These are phyloP conservation scores for Lottia scabra DNA, from an alignment of 2,888 invertebrate genomes.

Conservation along the genomic window DNA sequence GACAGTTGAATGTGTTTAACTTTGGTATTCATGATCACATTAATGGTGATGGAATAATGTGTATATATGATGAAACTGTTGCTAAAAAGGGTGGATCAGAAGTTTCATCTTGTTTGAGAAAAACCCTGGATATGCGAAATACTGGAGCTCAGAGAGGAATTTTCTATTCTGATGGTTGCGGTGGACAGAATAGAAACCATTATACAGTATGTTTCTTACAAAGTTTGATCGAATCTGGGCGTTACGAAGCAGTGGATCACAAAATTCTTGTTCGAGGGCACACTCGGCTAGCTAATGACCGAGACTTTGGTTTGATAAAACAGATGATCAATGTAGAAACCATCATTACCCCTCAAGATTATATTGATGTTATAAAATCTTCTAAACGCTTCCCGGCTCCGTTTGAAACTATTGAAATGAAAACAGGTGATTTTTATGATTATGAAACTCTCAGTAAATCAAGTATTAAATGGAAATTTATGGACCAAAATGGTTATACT, in stretches of 20 bases:
- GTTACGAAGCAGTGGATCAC: neutral
- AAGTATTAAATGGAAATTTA: too few relatives aligned
- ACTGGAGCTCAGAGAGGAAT: neutral
- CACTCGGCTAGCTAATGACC: neutral
- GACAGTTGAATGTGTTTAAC: constrained; percentile 9
- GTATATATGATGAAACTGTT: constrained; percentile 8
- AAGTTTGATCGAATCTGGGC: neutral
- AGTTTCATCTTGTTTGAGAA: neutral
- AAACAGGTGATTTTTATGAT: too few relatives aligned
- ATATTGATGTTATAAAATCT: neutral
- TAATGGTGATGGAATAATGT: neutral
- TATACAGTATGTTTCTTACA: neutral
- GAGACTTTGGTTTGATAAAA: neutral
- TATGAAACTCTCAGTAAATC: too few relatives aligned
- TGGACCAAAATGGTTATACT: too few relatives aligned
- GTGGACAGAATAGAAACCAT: constrained; percentile 1
- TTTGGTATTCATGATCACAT: constrained; percentile 11
- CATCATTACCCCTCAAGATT: neutral
- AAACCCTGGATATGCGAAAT: neutral
- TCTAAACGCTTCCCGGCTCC: neutral
- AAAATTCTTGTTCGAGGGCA: neutral
- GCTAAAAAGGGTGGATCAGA: constrained; percentile 8
- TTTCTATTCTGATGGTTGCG: neutral
- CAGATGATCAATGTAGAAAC: neutral
- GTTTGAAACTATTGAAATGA: too few relatives aligned